A percentile compares a stretch with the other conserved stretches of the same genome.
phyloP scores from a whole-genome alignment of 2,113 vertebrate species.

The Emberiza fucata region DNA sequence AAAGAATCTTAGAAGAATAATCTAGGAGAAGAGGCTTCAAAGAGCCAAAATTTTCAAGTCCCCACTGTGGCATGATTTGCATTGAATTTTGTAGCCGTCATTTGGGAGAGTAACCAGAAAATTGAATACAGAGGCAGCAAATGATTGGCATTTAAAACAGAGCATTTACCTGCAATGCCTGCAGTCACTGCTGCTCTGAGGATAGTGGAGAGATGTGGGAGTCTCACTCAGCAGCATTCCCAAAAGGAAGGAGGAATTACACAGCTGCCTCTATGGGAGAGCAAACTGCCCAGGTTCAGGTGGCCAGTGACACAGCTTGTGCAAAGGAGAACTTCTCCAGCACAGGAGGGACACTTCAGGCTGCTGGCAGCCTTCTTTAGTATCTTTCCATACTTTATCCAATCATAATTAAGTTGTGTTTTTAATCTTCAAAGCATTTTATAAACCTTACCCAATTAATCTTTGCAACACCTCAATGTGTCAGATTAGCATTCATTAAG shows the following conservation, averaged over 20 bases:
- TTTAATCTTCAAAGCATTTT: constrained; percentile 42
- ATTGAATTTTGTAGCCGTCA: background rate
- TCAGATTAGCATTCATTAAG: background rate
- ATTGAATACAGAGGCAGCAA: background rate
- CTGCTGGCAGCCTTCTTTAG: background rate
- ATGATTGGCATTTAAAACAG: background rate
- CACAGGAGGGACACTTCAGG: background rate
- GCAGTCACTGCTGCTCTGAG: background rate
- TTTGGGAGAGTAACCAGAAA: background rate
- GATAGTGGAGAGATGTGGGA: background rate
- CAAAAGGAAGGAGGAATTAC: background rate
- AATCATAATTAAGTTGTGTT: background rate
- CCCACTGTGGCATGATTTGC: background rate
- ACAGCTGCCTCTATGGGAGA: background rate
- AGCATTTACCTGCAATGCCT: background rate
- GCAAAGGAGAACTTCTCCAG: background rate
- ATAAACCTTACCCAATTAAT: constrained; percentile 30
- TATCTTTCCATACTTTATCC: background rate
- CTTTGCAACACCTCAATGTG: background rate
- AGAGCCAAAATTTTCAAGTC: background rate
- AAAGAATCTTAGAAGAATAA: background rate
- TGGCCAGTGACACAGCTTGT: background rate
- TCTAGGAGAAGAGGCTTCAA: background rate
- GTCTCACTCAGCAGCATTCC: background rate
- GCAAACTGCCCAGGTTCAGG: background rate